Conservation (phyloP, 2,888 invertebrate species). For the Drosophila merina region DNA sequence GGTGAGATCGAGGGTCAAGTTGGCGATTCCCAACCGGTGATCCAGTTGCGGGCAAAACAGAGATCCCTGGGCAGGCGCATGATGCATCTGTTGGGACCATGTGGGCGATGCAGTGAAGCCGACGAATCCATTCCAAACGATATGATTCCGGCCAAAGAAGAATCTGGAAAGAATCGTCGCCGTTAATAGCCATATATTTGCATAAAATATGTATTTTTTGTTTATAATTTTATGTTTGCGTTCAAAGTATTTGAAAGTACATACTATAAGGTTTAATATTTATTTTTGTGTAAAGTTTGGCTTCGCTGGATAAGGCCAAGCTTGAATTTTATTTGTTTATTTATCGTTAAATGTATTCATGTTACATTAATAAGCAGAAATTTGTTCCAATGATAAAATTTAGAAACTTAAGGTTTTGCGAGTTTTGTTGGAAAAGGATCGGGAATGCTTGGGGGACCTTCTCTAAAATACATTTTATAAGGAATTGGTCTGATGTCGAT, state of each 20-base stretch:
- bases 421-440: too few species aligned
- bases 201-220: not conserved
- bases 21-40: not conserved
- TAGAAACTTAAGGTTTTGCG: too few species aligned
- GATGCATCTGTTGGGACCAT: slow-evolving; percentile 74
- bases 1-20: slow-evolving; percentile 2
- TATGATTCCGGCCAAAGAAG: not conserved
- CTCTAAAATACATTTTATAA: too few species aligned
- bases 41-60: slow-evolving; percentile 32
- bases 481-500: too few species aligned
- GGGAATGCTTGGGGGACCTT: too few species aligned
- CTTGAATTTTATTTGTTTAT: not conserved
- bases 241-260: not conserved
- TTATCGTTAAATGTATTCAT: not conserved
- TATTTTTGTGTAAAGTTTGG: not conserved
- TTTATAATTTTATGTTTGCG: not conserved
- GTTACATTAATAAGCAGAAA: not conserved
- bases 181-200: not conserved
- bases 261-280: not conserved
- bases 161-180: not conserved
- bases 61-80: slow-evolving; percentile 65
- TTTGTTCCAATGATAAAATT: too few species aligned
- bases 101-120: slow-evolving; percentile 72
- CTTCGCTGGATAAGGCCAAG: not conserved
- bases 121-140: slow-evolving; percentile 1